phyloP scores from a whole-genome alignment of 2,888 invertebrate species.

The Rotaria macrura region DNA sequence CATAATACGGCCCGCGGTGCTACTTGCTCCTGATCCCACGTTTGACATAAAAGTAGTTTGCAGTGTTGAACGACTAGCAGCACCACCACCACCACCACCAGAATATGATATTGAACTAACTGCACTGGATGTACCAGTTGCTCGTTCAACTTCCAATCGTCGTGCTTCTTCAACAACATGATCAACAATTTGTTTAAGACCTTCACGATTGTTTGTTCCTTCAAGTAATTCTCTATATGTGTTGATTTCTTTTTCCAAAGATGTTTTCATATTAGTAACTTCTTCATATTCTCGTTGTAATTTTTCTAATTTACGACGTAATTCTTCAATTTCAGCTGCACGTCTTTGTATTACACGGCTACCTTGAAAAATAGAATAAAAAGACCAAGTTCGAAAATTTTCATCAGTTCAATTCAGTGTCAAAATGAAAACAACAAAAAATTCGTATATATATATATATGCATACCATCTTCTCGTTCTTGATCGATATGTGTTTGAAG shows the following conservation, averaged over 20 bases:
- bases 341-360: not conserved
- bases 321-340: conserved; percentile 29
- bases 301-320: conserved; percentile 22
- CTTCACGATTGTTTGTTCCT: conserved; percentile 51
- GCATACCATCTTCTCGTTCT: conserved; percentile 26
- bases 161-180: conserved; percentile 30
- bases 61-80: no score
- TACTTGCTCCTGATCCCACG: no score
- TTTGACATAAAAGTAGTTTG: no score
- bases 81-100: not conserved
- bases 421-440: no score
- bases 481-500: conserved; percentile 23
- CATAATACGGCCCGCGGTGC: no score
- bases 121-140: not conserved
- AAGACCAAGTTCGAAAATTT: not conserved
- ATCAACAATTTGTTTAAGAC: conserved; percentile 32
- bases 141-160: conserved; percentile 19
- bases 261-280: conserved; percentile 53
- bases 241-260: conserved; percentile 55
- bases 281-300: conserved; percentile 30
- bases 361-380: not conserved
- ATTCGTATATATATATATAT: not conserved
- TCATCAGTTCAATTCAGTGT: no score
- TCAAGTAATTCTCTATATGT: conserved; percentile 55
- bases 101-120: no score